phyloP scores from a whole-genome alignment of 2,797 vertebrate species.

The Hirundo rustica region DNA sequence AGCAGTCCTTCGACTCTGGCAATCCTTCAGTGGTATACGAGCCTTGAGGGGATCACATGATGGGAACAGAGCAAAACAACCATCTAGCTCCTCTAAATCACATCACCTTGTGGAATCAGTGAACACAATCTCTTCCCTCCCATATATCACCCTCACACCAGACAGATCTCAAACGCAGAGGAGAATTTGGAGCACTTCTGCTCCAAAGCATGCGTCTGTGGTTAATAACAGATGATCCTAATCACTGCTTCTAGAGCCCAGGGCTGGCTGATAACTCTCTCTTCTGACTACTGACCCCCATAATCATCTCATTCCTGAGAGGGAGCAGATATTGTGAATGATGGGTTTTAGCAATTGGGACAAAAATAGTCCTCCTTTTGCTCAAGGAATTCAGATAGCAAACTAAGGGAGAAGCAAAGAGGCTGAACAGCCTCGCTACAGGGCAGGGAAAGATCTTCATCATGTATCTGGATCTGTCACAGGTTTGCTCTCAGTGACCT shows the following conservation, averaged over 20 bases:
- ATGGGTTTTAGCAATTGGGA: constrained; percentile 1
- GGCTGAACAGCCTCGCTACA: not conserved
- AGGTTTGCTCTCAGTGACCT: not conserved
- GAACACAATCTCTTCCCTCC: constrained; percentile 49
- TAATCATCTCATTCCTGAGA: constrained; percentile 44
- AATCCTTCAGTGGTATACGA: not conserved
- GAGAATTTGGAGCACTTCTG: constrained; percentile 34
- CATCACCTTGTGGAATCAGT: constrained; percentile 37
- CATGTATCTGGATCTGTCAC: not conserved
- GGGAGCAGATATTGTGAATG: constrained; percentile 15
- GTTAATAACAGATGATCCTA: constrained; percentile 59
- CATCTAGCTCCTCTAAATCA: constrained; percentile 48
- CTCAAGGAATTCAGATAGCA: constrained; percentile 11
- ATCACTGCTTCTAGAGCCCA: constrained; percentile 24
- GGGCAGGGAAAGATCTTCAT: not conserved
- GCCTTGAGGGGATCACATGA: constrained; percentile 30
- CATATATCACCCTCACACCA: constrained; percentile 49
- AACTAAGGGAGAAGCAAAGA: constrained; percentile 1
- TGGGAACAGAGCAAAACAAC: not conserved
- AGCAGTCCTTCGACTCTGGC: not conserved
- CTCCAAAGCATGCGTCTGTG: not conserved
- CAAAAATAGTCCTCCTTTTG: constrained; percentile 31
- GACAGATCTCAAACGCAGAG: not conserved
- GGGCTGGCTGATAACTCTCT: constrained; percentile 50
- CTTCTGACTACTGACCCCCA: constrained; percentile 23